A percentile compares a stretch with the other conserved stretches of the same genome.
Conservation (phyloP, 2,888 invertebrate genomes). For the Unio delphinus region DNA sequence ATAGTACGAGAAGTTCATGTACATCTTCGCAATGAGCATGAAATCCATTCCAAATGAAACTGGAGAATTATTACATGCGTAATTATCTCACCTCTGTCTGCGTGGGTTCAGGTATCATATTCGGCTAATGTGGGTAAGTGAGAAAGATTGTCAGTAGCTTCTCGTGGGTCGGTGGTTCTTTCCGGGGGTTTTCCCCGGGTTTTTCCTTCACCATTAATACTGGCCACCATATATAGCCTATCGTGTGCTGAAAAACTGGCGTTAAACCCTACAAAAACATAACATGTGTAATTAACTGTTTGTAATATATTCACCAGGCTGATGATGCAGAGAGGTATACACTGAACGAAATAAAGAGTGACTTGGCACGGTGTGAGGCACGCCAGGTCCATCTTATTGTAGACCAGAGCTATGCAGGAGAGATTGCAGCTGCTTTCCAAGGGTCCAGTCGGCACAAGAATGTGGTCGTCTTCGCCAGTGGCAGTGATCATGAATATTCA, state of each 20-base stretch:
- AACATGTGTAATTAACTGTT: neutral
- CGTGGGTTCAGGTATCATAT: too few species aligned
- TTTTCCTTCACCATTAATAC: too few species aligned
- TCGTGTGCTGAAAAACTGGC: too few species aligned
- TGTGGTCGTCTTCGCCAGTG: slow-evolving; percentile 69
- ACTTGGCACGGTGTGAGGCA: slow-evolving; percentile 72
- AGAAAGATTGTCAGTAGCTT: too few species aligned
- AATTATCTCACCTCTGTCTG: neutral
- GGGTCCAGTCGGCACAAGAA: slow-evolving; percentile 64
- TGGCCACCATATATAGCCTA: too few species aligned
- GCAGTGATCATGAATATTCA: slow-evolving; percentile 67
- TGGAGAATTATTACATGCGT: neutral
- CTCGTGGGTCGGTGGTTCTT: too few species aligned
- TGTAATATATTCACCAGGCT: slow-evolving; percentile 56
- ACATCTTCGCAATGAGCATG: too few species aligned
- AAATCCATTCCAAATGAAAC: too few species aligned
- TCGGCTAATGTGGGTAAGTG: too few species aligned
- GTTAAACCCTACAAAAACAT: too few species aligned
- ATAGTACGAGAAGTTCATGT: too few species aligned
- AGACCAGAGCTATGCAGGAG: slow-evolving; percentile 74
- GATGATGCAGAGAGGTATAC: slow-evolving; percentile 73
- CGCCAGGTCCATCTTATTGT: slow-evolving; percentile 72
- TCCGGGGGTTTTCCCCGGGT: too few species aligned
- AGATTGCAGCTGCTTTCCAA: slow-evolving; percentile 65
- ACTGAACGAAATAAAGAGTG: slow-evolving; percentile 72